Percentiles rank a stretch among this genome's conserved stretches.
These are phyloP conservation scores for Dicyrtoma fusca DNA, from an alignment of 2,888 invertebrate genomes.

Conservation along the genomic window DNA sequence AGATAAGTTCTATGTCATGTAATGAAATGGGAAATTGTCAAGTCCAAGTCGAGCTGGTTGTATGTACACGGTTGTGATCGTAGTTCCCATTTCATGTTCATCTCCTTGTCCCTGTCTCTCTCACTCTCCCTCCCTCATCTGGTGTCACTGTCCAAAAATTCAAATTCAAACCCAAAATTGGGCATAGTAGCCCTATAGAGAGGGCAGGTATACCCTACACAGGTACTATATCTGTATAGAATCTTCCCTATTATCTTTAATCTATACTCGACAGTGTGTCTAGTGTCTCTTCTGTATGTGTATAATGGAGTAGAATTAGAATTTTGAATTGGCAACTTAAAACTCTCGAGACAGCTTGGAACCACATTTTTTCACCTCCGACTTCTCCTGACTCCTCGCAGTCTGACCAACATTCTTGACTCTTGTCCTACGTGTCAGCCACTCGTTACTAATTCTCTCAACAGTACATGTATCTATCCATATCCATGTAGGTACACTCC, in stretches of 20 bases:
- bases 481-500: no score
- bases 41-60: no score
- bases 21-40: no score
- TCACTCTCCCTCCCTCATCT: no score
- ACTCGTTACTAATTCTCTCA: constrained; percentile 21
- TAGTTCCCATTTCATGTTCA: not conserved
- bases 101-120: not conserved
- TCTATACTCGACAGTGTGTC: no score
- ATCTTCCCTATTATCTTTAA: no score
- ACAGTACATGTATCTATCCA: not conserved
- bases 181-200: no score
- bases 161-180: no score
- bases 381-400: constrained; percentile 10
- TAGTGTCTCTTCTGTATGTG: not conserved
- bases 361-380: constrained; percentile 23
- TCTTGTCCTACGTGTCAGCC: constrained; percentile 29
- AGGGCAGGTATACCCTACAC: no score
- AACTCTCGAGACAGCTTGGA: constrained; percentile 34
- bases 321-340: constrained; percentile 26
- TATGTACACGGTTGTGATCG: not conserved
- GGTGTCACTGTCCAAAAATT: not conserved
- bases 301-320: not conserved
- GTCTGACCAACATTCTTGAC: constrained; percentile 30
- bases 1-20: no score
- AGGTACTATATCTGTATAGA: no score